Conservation (phyloP, 2,797 vertebrate species). For the Darevskia mixta region DNA sequence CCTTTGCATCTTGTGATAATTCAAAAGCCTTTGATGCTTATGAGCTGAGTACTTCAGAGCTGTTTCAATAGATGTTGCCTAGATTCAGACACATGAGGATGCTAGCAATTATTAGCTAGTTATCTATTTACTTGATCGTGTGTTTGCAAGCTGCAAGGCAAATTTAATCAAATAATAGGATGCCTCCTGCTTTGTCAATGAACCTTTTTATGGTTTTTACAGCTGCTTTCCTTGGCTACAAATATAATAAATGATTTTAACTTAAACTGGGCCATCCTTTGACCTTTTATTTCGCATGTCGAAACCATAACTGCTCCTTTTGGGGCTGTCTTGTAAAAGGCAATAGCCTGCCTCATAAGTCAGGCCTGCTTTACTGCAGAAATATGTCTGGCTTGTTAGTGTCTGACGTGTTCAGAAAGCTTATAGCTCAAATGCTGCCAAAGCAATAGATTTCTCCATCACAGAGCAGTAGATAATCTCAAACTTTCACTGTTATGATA, state of each 20-base stretch:
- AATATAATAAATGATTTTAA: constrained; percentile 11
- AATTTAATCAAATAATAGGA: constrained; percentile 31
- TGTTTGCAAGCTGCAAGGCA: constrained; percentile 31
- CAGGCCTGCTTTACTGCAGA: constrained; percentile 44
- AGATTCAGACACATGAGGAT: constrained; percentile 36
- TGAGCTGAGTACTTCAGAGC: constrained; percentile 29
- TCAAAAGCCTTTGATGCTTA: constrained; percentile 51
- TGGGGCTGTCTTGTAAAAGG: constrained; percentile 25
- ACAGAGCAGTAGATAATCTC: constrained; percentile 2
- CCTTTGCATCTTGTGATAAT: constrained; percentile 43
- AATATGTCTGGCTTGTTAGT: not conserved
- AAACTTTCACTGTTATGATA: not conserved
- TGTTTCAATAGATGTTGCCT: constrained; percentile 40
- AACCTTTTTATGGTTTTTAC: constrained; percentile 5
- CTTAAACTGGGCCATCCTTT: not conserved
- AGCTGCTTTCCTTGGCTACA: not conserved
- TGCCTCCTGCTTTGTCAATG: not conserved
- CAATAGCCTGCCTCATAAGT: constrained; percentile 26
- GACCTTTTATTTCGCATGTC: constrained; percentile 27
- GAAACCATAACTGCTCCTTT: constrained; percentile 22
- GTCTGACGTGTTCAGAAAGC: constrained; percentile 12
- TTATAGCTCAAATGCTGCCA: not conserved
- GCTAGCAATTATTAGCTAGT: constrained; percentile 29
- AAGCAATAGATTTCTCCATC: constrained; percentile 2
- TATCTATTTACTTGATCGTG: constrained; percentile 22